These are phyloP conservation scores for Cercocebus atys DNA, from an alignment of 2,113 vertebrate species.

Conservation along the genomic window DNA sequence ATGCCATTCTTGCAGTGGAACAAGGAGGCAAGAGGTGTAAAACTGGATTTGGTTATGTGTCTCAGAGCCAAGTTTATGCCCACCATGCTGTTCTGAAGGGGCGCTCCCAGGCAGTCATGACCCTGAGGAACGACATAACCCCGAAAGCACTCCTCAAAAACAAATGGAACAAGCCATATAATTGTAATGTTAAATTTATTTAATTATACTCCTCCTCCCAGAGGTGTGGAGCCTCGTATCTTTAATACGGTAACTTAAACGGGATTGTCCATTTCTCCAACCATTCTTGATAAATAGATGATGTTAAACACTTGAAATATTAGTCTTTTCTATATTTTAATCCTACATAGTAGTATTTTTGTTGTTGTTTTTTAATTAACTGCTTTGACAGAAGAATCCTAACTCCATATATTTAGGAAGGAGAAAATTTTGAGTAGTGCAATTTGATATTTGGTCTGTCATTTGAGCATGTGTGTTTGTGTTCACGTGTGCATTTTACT, in stretches of 20 bases:
- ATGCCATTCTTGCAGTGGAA: not conserved
- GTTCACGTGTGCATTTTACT: slow-evolving; percentile 58
- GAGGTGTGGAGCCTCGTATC: not conserved
- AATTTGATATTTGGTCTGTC: slow-evolving; percentile 24
- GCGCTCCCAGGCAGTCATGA: not conserved
- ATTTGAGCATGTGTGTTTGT: not conserved
- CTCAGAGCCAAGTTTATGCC: not conserved
- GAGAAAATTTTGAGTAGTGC: not conserved
- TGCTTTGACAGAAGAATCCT: not conserved
- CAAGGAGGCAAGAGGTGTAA: not conserved
- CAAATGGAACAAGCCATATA: not conserved
- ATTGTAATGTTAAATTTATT: not conserved
- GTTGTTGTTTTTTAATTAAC: not conserved
- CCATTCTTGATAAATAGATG: not conserved
- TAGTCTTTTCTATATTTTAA: slow-evolving; percentile 4
- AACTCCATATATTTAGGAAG: not conserved
- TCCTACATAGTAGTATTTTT: not conserved
- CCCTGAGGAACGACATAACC: not conserved
- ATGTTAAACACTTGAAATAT: not conserved
- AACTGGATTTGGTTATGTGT: not conserved
- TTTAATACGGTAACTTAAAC: not conserved
- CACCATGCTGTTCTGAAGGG: not conserved
- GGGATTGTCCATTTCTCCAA: not conserved
- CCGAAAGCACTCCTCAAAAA: not conserved
- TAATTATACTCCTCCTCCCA: not conserved